phyloP scores from a whole-genome alignment of 2,113 vertebrate genomes.

The Dasyornis broadbenti region DNA sequence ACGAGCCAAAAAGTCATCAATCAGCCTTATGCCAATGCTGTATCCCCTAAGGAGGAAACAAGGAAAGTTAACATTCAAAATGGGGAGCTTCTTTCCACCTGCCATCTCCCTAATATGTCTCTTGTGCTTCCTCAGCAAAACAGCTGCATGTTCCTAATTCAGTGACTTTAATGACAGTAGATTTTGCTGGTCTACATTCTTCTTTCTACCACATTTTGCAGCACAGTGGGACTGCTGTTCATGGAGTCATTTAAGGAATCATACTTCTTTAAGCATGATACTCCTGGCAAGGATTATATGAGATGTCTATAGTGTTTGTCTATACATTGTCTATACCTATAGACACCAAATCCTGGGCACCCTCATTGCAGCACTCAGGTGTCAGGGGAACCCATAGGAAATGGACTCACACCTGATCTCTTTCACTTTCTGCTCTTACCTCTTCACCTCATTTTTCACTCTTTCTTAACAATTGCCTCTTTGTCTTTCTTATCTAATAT shows the following conservation, averaged over 20 bases:
- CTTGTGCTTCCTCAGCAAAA: background rate
- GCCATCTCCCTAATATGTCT: background rate
- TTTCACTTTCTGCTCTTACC: background rate
- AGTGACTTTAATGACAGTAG: background rate
- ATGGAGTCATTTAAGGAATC: background rate
- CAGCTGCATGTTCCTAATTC: background rate
- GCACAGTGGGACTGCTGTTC: background rate
- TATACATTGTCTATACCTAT: background rate
- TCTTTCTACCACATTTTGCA: background rate
- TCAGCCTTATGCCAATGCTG: slow-evolving; percentile 69
- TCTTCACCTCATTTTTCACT: background rate
- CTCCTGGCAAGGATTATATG: background rate
- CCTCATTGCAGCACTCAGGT: background rate
- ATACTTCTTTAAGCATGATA: background rate
- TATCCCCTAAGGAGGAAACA: slow-evolving; percentile 70
- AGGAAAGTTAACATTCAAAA: background rate
- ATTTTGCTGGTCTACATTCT: background rate
- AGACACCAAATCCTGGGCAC: background rate
- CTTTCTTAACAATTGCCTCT: background rate
- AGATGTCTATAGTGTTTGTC: background rate
- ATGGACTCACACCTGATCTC: background rate
- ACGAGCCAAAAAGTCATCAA: slow-evolving; percentile 80
- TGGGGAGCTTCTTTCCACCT: background rate
- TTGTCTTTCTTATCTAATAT: background rate
- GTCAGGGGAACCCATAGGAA: background rate